Base-by-base conservation (phyloP, 2,888 invertebrate genomes). In the Pecten maximus region DNA sequence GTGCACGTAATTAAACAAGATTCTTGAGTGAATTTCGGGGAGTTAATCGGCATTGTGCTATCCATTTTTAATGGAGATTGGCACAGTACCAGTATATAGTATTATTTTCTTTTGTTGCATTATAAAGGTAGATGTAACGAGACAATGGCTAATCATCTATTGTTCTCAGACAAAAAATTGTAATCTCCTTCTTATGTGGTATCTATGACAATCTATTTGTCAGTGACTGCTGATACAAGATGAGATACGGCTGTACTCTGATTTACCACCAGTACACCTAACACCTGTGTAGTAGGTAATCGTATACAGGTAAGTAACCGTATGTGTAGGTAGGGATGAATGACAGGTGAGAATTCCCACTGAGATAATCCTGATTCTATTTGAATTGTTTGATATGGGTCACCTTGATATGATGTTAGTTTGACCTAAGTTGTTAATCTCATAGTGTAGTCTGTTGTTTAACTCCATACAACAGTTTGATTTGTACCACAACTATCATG, bases 71-170 rank as follows among this genome's bases (percentile, higher is more conserved):
- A 74, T 74, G 74, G 35, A 74, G 19, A 74, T 74, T 74, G 74
- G 74, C 74, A 74, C 35, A 74, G 74, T 10, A 28, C 74, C 74
- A 74, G 74, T 74, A 74, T 74, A 74, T 74, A 10, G 74, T 74
- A 74, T 74, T 74, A 74, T 35, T 74, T 74, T 74, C 74, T 74
- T 74, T 74, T 74, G 74, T 74, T 74, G 74, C 74, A 35, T 74
- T 74, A 74, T 74, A 74, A 74, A 74, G 74, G 74, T 74, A 74
- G 74, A 74, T 74, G 74, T 74, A 28, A 74, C 74, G 10, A 74
- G 74, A 74, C 28, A 6, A 23, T 0, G 74, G 74, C 35, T 74
- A 74, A 74, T 74, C 74, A 74, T 74, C 74, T 35, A n/a, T 3
- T 28, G 74, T 54, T 54, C 23, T 10, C 19, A 23, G 28, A 35